These are phyloP conservation scores for Cynopterus brachyotis DNA, from an alignment of 2,113 vertebrate species.

Conservation along the genomic window DNA sequence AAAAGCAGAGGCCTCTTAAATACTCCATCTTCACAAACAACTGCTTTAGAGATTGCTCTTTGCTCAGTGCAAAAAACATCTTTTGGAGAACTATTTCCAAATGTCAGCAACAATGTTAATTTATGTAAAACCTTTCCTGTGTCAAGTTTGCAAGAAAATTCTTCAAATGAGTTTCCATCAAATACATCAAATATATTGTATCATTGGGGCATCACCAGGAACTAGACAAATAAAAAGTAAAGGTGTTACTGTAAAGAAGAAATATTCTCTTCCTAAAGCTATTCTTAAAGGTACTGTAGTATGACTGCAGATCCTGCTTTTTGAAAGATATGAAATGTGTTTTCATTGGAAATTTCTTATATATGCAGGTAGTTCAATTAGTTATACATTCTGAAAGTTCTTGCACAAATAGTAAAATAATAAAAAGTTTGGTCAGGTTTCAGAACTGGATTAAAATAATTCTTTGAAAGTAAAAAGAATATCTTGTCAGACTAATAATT, in stretches of 20 bases:
- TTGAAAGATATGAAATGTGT: background rate
- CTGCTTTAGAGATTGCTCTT: conserved; percentile 77
- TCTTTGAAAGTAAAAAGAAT: conserved; percentile 21
- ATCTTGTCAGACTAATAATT: background rate
- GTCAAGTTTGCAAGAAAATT: conserved; percentile 73
- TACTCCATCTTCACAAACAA: conserved; percentile 46
- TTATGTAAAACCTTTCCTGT: conserved; percentile 79
- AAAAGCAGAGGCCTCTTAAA: conserved; percentile 61
- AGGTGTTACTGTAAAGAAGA: background rate
- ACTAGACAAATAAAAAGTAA: conserved; percentile 12
- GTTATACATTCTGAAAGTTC: background rate
- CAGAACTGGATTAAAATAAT: conserved; percentile 9
- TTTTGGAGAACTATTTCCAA: conserved; percentile 69
- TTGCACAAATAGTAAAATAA: conserved; percentile 34
- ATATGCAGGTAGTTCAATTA: background rate
- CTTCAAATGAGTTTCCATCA: conserved; percentile 67
- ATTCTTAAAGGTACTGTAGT: conserved; percentile 79
- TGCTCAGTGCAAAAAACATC: conserved; percentile 69
- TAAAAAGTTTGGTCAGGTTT: background rate
- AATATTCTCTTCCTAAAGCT: conserved; percentile 39
- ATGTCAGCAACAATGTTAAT: conserved; percentile 70
- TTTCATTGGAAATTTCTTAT: conserved; percentile 12
- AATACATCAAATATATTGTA: conserved; percentile 79
- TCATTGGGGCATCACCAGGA: conserved; percentile 80
- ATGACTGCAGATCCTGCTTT: background rate